Evolutionary conservation across 1,140 invertebrate species (phyloP), one percentile per base, ranked within the genome.

Genomic region (Brachionus rotundiformis): DNA sequence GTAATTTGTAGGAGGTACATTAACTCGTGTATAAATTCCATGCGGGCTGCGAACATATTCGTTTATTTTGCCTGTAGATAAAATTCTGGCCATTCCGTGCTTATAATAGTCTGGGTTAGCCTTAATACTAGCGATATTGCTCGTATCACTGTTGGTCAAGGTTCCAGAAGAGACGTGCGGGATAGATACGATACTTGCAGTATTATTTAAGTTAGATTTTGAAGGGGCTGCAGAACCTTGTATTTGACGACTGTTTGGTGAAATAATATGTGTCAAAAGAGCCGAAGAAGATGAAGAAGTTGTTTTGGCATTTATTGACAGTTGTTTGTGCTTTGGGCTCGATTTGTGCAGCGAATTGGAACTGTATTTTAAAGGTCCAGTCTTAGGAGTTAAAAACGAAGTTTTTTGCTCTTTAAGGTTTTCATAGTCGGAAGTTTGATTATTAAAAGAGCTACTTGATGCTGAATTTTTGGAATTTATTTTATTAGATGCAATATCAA

Each of bases 1-100:
- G 19, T 73, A 73, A 44, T 73, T 73, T 27, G 23, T 59, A 23
- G 76, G 76, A 3, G 76, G 47, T 11, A 79, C 76, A 63, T 79
- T 79, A 6, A 79, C 76, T 13, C 76, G 44, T n/a, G 76, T 79
- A 27, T 79, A 79, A 31, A 79, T 79, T 7, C 76, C 76, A 39
- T 79, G 76, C 0, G 76, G 76, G 59, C 76, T 59, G 11, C 76
- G 19, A 19, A 79, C 76, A 63, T 79, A 79, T 16, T 79, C 76
- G 25, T 39, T 79, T 39, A 63, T 63, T 59, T 77, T 59, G 27
- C 47, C 47, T 3, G 76, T 33, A 3, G 76, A 63, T 41, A 54
- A 23, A 77, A 49, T 77, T 19, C 49, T 59, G 0, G 73, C 31
- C 41, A 25, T 44, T 0, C 41, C 29, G 19, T 23, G n/a, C 1